Conservation (phyloP, 1,140 invertebrate genomes). For the Saccostrea cuccullata region DNA sequence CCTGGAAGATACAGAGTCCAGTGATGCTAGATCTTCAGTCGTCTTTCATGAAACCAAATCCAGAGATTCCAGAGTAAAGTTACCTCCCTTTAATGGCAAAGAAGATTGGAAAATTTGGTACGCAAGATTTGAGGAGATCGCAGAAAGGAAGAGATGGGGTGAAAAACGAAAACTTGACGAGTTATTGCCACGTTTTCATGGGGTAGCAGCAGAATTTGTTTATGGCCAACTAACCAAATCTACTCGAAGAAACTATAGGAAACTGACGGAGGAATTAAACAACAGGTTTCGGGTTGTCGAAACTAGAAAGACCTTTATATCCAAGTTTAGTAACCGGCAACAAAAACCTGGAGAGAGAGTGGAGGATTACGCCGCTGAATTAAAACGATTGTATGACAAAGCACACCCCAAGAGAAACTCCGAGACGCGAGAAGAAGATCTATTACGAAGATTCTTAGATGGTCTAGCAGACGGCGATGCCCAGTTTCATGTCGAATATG, state of each 20-base stretch:
- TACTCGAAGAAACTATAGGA: background rate
- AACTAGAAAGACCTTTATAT: slow-evolving; percentile 35
- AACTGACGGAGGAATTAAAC: slow-evolving; percentile 24
- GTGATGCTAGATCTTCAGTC: background rate
- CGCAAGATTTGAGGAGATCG: slow-evolving; percentile 44
- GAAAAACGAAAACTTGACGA: background rate
- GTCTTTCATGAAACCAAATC: slow-evolving; percentile 1
- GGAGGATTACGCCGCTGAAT: slow-evolving; percentile 43
- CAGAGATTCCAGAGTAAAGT: slow-evolving; percentile 14
- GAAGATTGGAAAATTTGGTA: slow-evolving; percentile 49
- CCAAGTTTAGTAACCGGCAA: slow-evolving; percentile 26
- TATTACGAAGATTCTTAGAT: too few species aligned
- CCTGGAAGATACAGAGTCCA: background rate
- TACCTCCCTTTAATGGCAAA: slow-evolving; percentile 43
- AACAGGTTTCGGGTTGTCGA: slow-evolving; percentile 42
- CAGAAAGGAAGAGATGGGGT: slow-evolving; percentile 25
- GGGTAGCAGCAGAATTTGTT: slow-evolving; percentile 38
- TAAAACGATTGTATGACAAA: slow-evolving; percentile 38
- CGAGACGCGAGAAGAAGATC: too few species aligned
- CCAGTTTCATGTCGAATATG: too few species aligned
- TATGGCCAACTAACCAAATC: slow-evolving; percentile 30
- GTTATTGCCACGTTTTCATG: background rate
- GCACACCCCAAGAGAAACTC: slow-evolving; percentile 39
- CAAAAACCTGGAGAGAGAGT: slow-evolving; percentile 38
- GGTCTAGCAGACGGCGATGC: too few species aligned